Evolutionary conservation across 2,888 invertebrate species (phyloP).

Genomic region (Parnassius glacialis): DNA sequence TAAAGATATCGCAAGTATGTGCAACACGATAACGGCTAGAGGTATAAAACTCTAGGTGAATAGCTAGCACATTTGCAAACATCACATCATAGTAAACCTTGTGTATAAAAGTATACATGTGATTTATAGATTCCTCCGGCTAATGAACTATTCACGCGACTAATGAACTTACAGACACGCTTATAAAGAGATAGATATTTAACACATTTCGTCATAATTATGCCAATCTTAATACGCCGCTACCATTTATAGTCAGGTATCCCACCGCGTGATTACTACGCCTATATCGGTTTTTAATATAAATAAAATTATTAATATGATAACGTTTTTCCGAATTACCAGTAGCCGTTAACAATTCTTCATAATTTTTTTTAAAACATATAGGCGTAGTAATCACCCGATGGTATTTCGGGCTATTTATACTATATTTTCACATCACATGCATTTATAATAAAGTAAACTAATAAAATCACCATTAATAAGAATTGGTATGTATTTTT

Average conservation of each 20-base stretch:
- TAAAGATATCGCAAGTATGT: too few relatives aligned
- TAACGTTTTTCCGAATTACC: too few relatives aligned
- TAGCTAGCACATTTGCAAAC: constrained; percentile 10
- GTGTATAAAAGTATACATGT: constrained; percentile 14
- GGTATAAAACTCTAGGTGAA: not conserved
- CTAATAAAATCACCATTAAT: too few relatives aligned
- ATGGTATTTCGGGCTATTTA: too few relatives aligned
- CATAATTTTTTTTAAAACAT: too few relatives aligned
- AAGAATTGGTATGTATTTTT: too few relatives aligned
- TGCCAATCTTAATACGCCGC: not conserved
- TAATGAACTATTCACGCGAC: constrained; percentile 41
- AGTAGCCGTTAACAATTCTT: too few relatives aligned
- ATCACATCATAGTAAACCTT: constrained; percentile 11
- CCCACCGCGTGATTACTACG: not conserved
- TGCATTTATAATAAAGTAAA: not conserved
- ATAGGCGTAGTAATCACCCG: too few relatives aligned
- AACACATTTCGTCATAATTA: constrained; percentile 9
- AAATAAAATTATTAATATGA: not conserved
- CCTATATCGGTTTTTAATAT: not conserved
- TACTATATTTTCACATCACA: not conserved
- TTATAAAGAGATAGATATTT: constrained; percentile 12
- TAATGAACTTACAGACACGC: constrained; percentile 18
- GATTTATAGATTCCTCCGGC: constrained; percentile 54
- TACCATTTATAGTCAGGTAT: not conserved
- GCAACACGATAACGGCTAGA: too few relatives aligned